Percentiles rank a stretch among this genome's conserved stretches.
Evolutionary conservation across 2,888 invertebrate genomes (phyloP).

Genomic region (Labia minor): DNA sequence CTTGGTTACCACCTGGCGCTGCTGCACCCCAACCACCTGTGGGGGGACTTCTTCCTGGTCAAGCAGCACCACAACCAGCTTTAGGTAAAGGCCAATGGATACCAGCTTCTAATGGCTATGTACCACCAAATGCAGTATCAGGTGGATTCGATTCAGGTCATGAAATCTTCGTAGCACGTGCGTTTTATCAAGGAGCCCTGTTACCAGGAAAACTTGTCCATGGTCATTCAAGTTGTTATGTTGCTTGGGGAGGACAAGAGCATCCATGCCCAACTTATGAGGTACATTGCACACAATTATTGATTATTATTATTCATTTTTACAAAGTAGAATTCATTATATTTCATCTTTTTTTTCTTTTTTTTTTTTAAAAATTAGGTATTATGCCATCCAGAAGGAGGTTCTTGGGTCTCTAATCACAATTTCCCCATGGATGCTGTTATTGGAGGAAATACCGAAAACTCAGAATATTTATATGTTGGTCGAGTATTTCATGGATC

Average conservation of each 20-base stretch:
- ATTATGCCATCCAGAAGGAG: conserved; percentile 15
- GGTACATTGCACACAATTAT: no score
- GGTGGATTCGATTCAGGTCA: conserved; percentile 14
- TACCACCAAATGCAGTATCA: conserved; percentile 15
- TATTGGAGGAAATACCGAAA: conserved; percentile 13
- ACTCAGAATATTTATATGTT: conserved; percentile 15
- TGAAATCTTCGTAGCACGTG: conserved; percentile 16
- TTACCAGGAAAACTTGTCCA: conserved; percentile 19
- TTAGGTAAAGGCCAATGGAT: conserved; percentile 15
- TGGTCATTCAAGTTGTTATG: neutral
- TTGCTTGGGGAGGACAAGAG: conserved; percentile 18
- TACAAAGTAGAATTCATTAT: no score
- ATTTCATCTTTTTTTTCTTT: neutral
- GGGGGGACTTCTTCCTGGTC: neutral
- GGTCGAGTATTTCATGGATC: conserved; percentile 16
- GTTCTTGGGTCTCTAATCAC: neutral
- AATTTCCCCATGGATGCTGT: conserved; percentile 15
- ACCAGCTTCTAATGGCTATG: neutral
- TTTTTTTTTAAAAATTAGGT: no score
- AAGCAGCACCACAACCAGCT: neutral
- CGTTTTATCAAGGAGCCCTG: conserved; percentile 15
- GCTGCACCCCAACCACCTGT: neutral
- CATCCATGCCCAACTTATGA: conserved; percentile 16
- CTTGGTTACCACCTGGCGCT: no score
- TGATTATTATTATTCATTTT: neutral